These are phyloP conservation scores for Leptinotarsa haldemani DNA, from an alignment of 2,888 invertebrate genomes.

Conservation along the genomic window DNA sequence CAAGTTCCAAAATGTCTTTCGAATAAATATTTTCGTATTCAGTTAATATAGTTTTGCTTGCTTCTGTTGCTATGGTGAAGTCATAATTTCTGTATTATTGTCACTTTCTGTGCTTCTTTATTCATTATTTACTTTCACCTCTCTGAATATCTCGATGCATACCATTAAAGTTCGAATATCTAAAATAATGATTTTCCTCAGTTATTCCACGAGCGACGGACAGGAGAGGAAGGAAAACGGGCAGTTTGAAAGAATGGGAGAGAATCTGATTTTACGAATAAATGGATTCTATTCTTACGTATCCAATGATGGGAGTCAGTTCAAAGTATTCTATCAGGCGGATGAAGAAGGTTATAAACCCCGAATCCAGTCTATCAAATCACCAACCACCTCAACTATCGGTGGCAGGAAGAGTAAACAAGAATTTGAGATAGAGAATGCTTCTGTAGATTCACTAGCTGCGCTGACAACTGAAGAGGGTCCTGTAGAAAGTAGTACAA, in stretches of 20 bases:
- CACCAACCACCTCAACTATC: background rate
- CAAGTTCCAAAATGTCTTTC: no score
- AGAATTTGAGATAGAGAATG: background rate
- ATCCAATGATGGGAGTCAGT: conserved; percentile 64
- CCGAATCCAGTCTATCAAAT: background rate
- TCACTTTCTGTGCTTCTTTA: no score
- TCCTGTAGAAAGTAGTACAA: background rate
- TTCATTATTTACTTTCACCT: no score
- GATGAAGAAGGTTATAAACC: conserved; percentile 62
- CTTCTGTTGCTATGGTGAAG: no score
- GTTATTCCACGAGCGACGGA: conserved; percentile 49
- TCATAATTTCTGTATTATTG: no score
- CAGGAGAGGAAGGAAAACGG: conserved; percentile 42
- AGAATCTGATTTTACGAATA: conserved; percentile 47
- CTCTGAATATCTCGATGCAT: no score
- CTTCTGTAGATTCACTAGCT: background rate
- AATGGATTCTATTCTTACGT: conserved; percentile 66
- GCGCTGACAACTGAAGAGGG: background rate
- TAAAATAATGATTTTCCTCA: background rate
- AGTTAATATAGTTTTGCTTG: no score
- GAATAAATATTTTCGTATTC: no score
- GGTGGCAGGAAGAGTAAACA: background rate
- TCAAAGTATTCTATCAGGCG: conserved; percentile 65
- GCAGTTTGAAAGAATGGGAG: conserved; percentile 50
- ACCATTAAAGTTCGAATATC: no score